Conservation (phyloP, 2,888 invertebrate species). For the Ectemnius lituratus region DNA sequence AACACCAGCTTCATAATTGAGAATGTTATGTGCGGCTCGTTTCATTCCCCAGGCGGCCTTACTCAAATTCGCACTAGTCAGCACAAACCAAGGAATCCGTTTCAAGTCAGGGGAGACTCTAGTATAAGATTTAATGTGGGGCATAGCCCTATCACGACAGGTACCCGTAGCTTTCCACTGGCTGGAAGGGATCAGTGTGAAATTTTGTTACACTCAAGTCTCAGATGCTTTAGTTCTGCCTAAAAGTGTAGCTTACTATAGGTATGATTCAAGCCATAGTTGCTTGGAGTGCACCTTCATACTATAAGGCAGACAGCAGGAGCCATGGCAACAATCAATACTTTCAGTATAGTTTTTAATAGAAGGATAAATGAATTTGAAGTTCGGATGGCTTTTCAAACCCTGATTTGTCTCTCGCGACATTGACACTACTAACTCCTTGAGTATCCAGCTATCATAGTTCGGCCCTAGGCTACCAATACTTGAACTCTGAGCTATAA, state of each 20-base stretch:
- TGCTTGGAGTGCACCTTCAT: slow-evolving; percentile 89
- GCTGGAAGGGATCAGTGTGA: slow-evolving; percentile 69
- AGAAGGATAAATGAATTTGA: slow-evolving; percentile 87
- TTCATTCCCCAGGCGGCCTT: slow-evolving; percentile 97
- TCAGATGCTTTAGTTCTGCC: background rate
- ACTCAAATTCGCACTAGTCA: slow-evolving; percentile 97
- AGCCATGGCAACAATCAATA: slow-evolving; percentile 90
- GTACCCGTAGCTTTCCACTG: slow-evolving; percentile 89
- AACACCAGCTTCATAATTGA: slow-evolving; percentile 95
- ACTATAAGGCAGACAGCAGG: slow-evolving; percentile 93
- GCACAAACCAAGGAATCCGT: slow-evolving; percentile 88
- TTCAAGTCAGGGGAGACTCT: slow-evolving; percentile 84
- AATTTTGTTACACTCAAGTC: background rate
- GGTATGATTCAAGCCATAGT: slow-evolving; percentile 86
- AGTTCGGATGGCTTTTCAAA: slow-evolving; percentile 79
- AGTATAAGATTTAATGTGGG: slow-evolving; percentile 96
- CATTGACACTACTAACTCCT: slow-evolving; percentile 85
- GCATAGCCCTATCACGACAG: slow-evolving; percentile 90
- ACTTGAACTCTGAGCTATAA: slow-evolving; percentile 94
- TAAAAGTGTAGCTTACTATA: slow-evolving; percentile 82
- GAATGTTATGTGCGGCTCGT: slow-evolving; percentile 79
- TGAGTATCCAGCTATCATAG: slow-evolving; percentile 85
- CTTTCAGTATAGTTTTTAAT: slow-evolving; percentile 91
- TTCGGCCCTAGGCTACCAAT: slow-evolving; percentile 91
- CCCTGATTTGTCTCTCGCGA: slow-evolving; percentile 80